phyloP scores from a whole-genome alignment of 2,113 vertebrate species.

The Ciconia maguari region DNA sequence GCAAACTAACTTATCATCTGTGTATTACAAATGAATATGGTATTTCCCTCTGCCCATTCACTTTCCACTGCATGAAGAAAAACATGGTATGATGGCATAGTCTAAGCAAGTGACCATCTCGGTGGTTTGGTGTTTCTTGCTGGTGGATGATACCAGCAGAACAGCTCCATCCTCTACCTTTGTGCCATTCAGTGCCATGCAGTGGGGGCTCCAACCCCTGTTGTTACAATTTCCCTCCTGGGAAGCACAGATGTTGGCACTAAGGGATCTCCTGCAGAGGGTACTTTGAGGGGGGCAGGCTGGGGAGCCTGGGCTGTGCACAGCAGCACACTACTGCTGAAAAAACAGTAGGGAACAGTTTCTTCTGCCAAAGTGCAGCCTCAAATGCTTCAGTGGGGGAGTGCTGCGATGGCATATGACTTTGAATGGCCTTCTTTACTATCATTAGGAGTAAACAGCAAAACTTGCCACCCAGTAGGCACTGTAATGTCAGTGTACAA shows the following conservation, averaged over 20 bases:
- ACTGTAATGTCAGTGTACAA: neutral
- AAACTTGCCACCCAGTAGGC: neutral
- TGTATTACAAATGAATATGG: neutral
- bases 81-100: neutral
- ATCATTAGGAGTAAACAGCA: neutral
- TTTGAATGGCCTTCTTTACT: neutral
- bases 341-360: accelerated
- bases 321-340: neutral
- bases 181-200: neutral
- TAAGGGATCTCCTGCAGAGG: neutral
- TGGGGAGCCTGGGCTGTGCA: neutral
- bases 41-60: neutral
- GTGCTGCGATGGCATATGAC: neutral
- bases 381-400: neutral
- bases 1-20: neutral
- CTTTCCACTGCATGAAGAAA: neutral
- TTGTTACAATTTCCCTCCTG: neutral
- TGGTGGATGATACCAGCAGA: neutral
- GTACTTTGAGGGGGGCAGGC: neutral
- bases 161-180: neutral
- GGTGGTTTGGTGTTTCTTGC: neutral
- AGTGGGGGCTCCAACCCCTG: neutral
- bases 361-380: neutral
- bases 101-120: neutral
- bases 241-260: neutral